Base-by-base conservation (phyloP, 2,113 vertebrate genomes). In the Gallinago jamesoni region DNA sequence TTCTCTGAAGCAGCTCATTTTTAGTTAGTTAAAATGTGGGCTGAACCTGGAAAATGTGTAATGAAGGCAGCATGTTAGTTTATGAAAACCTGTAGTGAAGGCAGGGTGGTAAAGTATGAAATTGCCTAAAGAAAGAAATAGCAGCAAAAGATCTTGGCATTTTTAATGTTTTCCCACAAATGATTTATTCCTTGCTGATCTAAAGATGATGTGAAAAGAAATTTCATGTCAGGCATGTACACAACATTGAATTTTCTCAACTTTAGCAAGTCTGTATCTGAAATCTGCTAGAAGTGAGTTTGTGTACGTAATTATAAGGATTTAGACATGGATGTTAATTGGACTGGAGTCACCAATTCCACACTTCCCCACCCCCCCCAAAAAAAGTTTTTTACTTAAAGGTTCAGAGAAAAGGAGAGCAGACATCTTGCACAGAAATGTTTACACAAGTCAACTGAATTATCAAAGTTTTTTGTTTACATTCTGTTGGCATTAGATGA, bases 401-500 rank as follows among this genome's bases (percentile, higher is more conserved):
- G 37, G 33, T 67, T 6, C 25, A 21, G 21, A 50, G 48, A 21
- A 74, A 67, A 75, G 31, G 41, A 76, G 70, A 4, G 24, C 80
- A 59, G 11, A 11, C 30, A 1, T 76, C 59, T 83, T 81, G 47
- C n/a, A 35, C 56, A 48, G 64, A 73, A 87, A 50, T 63, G 55
- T n/a, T 94, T 67, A 50, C 56, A 50, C 60, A 67, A 63, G n/a
- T 43, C 66, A 74, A 43, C 11, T 75, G 73, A 70, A 67, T 92
- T 78, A 87, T 13, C 47, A 50, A 50, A 43, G 60, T 84, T 84
- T 55, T 80, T 83, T 85, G 2, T 87, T 84, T 69, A 28, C 53
- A 43, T 87, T 93, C 47, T 57, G n/a, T 67, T 87, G 69, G 69
- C 87, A 72, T 87, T 84, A 78, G 35, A 14, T 93, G 85, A 94